phyloP scores from a whole-genome alignment of 2,888 invertebrate species.

The Urechis unicinctus region DNA sequence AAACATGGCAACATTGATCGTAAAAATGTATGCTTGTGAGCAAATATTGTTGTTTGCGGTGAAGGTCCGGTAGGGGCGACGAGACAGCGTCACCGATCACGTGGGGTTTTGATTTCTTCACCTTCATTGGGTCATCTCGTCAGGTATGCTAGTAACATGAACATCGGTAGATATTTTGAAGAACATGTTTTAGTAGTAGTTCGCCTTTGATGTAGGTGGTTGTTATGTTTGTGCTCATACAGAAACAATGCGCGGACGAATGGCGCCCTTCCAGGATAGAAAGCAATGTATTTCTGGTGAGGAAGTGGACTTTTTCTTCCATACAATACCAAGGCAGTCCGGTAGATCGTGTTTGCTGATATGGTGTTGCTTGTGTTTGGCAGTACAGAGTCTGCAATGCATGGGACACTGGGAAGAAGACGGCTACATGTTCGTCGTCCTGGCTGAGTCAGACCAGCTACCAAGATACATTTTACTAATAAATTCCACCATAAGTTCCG shows the following conservation, averaged over 20 bases:
- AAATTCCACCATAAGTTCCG: too few relatives aligned
- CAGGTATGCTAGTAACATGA: slow-evolving; percentile 10
- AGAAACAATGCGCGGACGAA: slow-evolving; percentile 3
- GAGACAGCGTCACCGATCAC: slow-evolving; percentile 7
- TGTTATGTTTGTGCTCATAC: not conserved
- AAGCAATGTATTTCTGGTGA: slow-evolving; percentile 18
- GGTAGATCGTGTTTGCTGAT: too few relatives aligned
- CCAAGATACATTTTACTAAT: not conserved
- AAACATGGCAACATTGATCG: not conserved
- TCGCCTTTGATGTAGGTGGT: not conserved
- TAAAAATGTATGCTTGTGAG: not conserved
- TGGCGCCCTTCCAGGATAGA: slow-evolving; percentile 17
- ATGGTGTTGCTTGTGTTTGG: slow-evolving; percentile 1
- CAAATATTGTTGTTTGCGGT: not conserved
- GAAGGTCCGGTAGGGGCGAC: slow-evolving; percentile 3
- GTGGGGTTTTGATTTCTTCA: slow-evolving; percentile 13
- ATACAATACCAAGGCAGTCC: too few relatives aligned
- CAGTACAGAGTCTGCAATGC: slow-evolving; percentile 10
- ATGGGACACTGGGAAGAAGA: slow-evolving; percentile 15
- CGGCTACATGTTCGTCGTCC: slow-evolving; percentile 7
- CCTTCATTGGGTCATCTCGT: slow-evolving; percentile 6
- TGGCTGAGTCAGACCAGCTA: not conserved
- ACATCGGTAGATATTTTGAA: too few relatives aligned
- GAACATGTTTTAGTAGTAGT: too few relatives aligned
- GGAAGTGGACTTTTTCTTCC: slow-evolving; percentile 13